Base-by-base conservation (phyloP, 2,113 vertebrate genomes). In the Condylura cristata region DNA sequence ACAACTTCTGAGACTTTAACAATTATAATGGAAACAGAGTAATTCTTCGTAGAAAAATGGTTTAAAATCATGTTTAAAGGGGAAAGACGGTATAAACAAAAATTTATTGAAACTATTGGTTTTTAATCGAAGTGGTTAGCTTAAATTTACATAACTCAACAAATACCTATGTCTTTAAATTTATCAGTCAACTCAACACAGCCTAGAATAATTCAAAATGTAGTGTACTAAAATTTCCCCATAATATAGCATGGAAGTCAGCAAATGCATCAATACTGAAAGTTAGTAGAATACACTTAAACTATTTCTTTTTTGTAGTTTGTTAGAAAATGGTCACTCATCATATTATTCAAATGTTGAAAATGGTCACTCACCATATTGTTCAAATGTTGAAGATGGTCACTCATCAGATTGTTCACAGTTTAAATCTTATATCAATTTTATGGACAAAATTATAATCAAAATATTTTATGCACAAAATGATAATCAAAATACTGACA, bases 401-500 rank as follows among this genome's bases (percentile, higher is more conserved):
- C 11, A 63, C n/a, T 30, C 24, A 17, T 63, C 24, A n/a, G 6
- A 11, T 81, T 74, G 5, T 70, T 71, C 20, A 28, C 0, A 75
- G 60, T 51, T 89, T 75, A 76, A 44, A 81, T 80, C 34, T 79
- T 41, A n/a, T 28, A 63, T 58, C 18, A 68, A 65, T 89, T 89
- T 91, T 86, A 93, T 4, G 60, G 89, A 39, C 0, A 93, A 92
- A 90, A 95, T 53, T 76, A 58, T 46, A 48, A 89, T n/a, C 20
- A 91, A 89, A 86, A 79, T 78, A 72, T 89, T 89, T 91, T 86
- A 93, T 4, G 60, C 89, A 39, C 0, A 93, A 92, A 90, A 95
- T 76, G 20, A 58, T 46, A 48, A 89, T n/a, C 20, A 91, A 89
- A 86, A 79, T 78, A 72, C 5, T 30, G 3, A 65, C 11, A 48